Evolutionary conservation across 2,797 vertebrate genomes (phyloP).

Genomic region (Tiaroga cobitis): DNA sequence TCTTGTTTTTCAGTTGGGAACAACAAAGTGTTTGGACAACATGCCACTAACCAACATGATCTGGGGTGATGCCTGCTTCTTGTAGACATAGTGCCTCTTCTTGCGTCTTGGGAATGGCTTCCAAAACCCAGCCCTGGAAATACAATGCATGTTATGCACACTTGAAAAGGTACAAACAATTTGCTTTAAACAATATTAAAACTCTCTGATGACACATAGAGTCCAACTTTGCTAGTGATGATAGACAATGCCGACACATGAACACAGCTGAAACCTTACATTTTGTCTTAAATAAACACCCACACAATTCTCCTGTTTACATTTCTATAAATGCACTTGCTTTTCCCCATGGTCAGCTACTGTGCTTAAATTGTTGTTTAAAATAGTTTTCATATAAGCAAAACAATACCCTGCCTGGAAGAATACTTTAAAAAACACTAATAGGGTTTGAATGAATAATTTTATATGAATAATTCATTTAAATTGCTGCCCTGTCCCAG

Average conservation of each 20-base stretch:
- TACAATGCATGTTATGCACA: slow-evolving; percentile 34
- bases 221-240: slow-evolving; percentile 16
- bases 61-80: slow-evolving; percentile 78
- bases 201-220: slow-evolving; percentile 3
- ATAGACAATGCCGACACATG: not conserved
- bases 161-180: not conserved
- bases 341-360: slow-evolving; percentile 24
- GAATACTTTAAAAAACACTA: slow-evolving; percentile 56
- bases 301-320: slow-evolving; percentile 38
- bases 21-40: slow-evolving; percentile 30
- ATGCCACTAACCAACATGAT: slow-evolving; percentile 87
- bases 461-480: slow-evolving; percentile 59
- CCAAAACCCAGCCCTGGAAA: slow-evolving; percentile 90
- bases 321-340: slow-evolving; percentile 38
- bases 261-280: slow-evolving; percentile 23
- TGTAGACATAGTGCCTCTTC: slow-evolving; percentile 85
- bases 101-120: slow-evolving; percentile 83
- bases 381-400: slow-evolving; percentile 41
- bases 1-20: slow-evolving; percentile 30
- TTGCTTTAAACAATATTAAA: slow-evolving; percentile 30
- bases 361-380: slow-evolving; percentile 25
- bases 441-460: slow-evolving; percentile 59
- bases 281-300: slow-evolving; percentile 21
- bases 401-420: slow-evolving; percentile 46
- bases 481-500: slow-evolving; percentile 53